Evolutionary conservation across 2,113 vertebrate genomes (phyloP), one percentile per base, ranked within the genome.

Genomic region (Oncorhynchus gorbuscha): DNA sequence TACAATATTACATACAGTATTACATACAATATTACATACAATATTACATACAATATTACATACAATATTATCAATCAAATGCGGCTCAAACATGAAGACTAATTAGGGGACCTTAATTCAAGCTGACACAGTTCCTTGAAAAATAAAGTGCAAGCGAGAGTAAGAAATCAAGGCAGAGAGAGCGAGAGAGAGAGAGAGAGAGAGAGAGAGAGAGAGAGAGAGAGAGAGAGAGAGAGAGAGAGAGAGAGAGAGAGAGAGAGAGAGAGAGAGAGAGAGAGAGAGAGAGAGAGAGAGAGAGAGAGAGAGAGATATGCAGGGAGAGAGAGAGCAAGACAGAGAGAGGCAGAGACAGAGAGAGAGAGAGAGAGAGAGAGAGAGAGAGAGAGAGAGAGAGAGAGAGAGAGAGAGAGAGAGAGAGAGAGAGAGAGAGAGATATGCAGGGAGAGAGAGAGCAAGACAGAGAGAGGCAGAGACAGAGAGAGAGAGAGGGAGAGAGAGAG

Each of bases 81-180:
- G 30, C 28, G 65, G 24, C 32, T 16, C 12, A n/a, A 61, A 71
- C 59, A 83, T 72, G 76, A 61, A 70, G 68, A 77, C 66, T 77
- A 2, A 49, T 49, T 49, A 66, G 71, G 71, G 1, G 24, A 61
- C 30, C 5, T 9, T 79, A 79, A 76, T 80, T 81, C 59, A 39
- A 76, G 71, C 55, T 61, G 22, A 74, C 28, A 70, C 68, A 59
- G 62, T 62, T 61, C 49, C n/a, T 66, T 73, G 69, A 64, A 81
- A 76, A 81, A 72, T 35, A 73, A 30, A 30, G 28, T 11, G 7
- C 48, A 67, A 8, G 72, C 72, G 71, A 79, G 65, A 13, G 12
- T 13, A 49, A 74, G 20, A 39, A 49, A 71, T 4, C 4, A 59
- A 59, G 20, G 58, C 14, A 59, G 58, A n/a, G 5, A 66, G 64